These are phyloP conservation scores for Eucera pruinosa DNA, from an alignment of 2,888 invertebrate species.

Conservation along the genomic window DNA sequence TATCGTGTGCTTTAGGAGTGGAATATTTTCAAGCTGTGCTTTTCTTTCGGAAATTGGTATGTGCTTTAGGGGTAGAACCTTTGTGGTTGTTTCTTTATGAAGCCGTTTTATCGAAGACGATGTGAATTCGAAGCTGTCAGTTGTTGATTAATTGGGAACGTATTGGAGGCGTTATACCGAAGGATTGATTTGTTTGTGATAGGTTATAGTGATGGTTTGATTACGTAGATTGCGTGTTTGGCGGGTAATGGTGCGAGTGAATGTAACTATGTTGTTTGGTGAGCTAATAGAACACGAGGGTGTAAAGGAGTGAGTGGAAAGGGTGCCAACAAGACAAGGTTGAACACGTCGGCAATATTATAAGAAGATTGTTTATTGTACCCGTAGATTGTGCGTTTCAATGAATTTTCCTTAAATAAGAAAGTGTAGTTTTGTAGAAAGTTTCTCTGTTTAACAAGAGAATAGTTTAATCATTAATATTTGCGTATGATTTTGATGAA, in stretches of 20 bases:
- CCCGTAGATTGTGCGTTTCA: too few species aligned
- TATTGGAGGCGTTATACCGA: too few species aligned
- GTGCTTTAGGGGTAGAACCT: too few species aligned
- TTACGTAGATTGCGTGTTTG: background rate
- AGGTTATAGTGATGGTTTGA: background rate
- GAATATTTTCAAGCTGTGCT: too few species aligned
- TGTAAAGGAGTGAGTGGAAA: background rate
- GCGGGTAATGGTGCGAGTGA: conserved; percentile 5
- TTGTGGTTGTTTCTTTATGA: too few species aligned
- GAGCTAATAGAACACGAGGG: background rate
- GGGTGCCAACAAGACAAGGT: too few species aligned
- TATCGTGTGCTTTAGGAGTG: too few species aligned
- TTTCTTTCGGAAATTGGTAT: too few species aligned
- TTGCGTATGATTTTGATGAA: background rate
- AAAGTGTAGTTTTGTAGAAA: too few species aligned
- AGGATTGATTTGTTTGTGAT: too few species aligned
- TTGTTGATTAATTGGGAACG: background rate
- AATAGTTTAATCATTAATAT: background rate
- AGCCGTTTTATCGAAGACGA: too few species aligned
- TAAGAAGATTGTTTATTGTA: background rate
- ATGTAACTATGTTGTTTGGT: background rate
- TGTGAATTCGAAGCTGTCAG: background rate
- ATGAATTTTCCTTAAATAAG: too few species aligned
- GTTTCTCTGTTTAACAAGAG: background rate
- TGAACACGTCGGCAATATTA: background rate